phyloP scores from a whole-genome alignment of 2,113 vertebrate genomes.

The Eupsittula cactorum region DNA sequence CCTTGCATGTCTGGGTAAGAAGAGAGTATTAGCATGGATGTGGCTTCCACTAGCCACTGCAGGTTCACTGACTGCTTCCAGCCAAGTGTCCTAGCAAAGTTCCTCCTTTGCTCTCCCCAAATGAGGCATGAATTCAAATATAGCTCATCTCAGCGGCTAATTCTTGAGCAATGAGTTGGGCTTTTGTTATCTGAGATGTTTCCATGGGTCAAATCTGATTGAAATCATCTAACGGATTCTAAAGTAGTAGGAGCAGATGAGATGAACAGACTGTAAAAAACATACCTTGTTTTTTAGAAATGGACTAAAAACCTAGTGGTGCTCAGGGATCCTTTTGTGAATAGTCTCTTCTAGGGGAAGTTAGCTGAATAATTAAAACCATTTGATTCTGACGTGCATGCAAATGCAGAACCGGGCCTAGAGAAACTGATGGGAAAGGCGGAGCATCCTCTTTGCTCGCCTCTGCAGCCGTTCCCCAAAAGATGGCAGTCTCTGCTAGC shows the following conservation, averaged over 20 bases:
- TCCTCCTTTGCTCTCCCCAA: background rate
- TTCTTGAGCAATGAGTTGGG: accelerated
- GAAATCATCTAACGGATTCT: background rate
- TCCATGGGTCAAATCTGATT: background rate
- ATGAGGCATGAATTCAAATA: background rate
- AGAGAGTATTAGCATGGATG: background rate
- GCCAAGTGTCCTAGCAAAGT: background rate
- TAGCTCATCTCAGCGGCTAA: background rate
- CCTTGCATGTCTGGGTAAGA: background rate
- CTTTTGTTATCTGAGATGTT: background rate
- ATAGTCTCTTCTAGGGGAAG: background rate
- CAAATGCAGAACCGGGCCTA: background rate
- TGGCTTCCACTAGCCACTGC: background rate
- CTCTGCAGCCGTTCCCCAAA: slow-evolving; percentile 19
- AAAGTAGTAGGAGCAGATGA: background rate
- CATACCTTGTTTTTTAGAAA: background rate
- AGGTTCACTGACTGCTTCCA: background rate
- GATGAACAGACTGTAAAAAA: background rate
- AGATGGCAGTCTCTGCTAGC: slow-evolving; percentile 67
- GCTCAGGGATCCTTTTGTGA: background rate
- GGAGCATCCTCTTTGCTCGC: background rate
- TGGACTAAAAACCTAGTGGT: accelerated
- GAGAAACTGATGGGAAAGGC: background rate
- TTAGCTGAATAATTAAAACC: background rate
- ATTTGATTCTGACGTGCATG: background rate